Base-by-base conservation (phyloP, 2,797 vertebrate species). In the Mionectes olivaceus region DNA sequence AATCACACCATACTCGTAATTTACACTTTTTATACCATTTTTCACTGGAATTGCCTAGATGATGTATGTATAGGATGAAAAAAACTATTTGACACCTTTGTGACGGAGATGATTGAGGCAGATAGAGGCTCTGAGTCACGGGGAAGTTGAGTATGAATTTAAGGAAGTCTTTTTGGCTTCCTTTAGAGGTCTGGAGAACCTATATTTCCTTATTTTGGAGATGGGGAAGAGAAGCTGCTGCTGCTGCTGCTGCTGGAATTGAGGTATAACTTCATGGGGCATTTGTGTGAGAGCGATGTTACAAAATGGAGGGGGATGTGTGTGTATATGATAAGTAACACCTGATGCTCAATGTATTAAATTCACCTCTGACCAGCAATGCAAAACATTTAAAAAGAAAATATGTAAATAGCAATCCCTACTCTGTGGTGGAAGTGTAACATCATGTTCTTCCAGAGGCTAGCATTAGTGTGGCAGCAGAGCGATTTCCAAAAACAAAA, bases 181-280 rank as follows among this genome's bases (percentile, higher is more conserved):
- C 39, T 17, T 53, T 32, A 61, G 59, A 68, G 24, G 39, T 41
- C 39, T 65, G 56, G 77, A 87, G 81, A 87, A 44, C 23, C 7
- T 52, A 0, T 15, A 33, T 21, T 70, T 93, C 30, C n/a, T 83
- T 55, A 23, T 67, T 85, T 73, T 73, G 53, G 23, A 19, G 11
- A 2, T 59, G 13, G 7, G 19, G 27, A 28, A 19, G 17, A 16
- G 4, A 28, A n/a, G 10, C 19, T 65, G 13, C 19, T 19, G 19
- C 37, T 86, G 52, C 35, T 35, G 35, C 35, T 35, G 35, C 44
- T 47, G 46, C 24, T 3, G 5, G 16, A 21, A 44, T 74, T 39
- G 63, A 90, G 44, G 37, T 74, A 15, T 1, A 47, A 43, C 4
- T 0, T 0, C 37, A 17, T 39, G 30, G 55, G 15, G 8, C 3